Conservation (phyloP, 2,113 vertebrate genomes). For the Sylvilagus bachmani region DNA sequence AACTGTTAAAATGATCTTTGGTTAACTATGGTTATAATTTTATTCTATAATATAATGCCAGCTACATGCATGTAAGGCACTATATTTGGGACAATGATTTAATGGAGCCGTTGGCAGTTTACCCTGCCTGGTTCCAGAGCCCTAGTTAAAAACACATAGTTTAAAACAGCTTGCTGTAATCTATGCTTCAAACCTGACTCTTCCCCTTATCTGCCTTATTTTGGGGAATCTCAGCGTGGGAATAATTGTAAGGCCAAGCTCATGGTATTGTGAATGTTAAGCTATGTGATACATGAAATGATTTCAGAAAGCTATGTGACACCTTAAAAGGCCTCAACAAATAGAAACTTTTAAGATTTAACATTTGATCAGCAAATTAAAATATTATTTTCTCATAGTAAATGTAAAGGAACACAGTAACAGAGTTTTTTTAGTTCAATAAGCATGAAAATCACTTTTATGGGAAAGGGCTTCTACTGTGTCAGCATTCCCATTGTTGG, state of each 20-base stretch:
- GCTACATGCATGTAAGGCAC: not conserved
- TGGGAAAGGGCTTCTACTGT: not conserved
- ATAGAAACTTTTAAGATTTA: not conserved
- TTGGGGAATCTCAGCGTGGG: not conserved
- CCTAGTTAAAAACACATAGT: not conserved
- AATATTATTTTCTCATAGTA: not conserved
- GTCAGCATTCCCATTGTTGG: not conserved
- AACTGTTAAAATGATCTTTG: not conserved
- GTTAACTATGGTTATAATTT: not conserved
- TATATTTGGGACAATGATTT: not conserved
- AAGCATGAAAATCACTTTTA: not conserved
- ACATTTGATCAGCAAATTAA: not conserved
- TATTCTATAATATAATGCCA: not conserved
- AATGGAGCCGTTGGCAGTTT: not conserved
- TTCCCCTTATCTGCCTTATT: accelerated
- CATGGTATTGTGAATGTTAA: not conserved
- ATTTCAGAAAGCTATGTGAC: not conserved
- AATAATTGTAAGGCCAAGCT: not conserved
- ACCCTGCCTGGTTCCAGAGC: not conserved
- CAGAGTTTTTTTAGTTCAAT: not conserved
- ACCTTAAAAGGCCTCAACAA: not conserved
- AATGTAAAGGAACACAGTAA: not conserved
- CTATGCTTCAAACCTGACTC: not conserved
- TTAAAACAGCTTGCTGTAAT: not conserved
- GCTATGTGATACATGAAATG: not conserved